These are phyloP conservation scores for Popillia japonica DNA, from an alignment of 1,140 invertebrate species.

Conservation along the genomic window DNA sequence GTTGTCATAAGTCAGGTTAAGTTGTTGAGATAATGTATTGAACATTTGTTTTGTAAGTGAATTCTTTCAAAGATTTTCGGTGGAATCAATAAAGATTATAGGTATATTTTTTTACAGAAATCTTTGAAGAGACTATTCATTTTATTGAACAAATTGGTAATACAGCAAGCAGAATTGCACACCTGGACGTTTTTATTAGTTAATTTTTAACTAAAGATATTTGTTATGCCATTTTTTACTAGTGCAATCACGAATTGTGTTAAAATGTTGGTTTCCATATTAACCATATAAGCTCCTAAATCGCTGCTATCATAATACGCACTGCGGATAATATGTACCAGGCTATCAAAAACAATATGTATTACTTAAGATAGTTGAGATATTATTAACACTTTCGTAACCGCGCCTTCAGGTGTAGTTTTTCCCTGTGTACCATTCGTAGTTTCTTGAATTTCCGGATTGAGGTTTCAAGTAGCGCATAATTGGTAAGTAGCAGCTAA, in stretches of 20 bases:
- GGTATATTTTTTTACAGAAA: background rate
- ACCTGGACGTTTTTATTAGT: background rate
- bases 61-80: background rate
- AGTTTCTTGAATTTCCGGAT: no score
- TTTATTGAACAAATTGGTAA: background rate
- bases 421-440: no score
- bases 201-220: background rate
- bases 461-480: no score
- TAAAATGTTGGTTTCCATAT: background rate
- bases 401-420: no score
- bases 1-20: no score
- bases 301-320: background rate
- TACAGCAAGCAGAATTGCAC: background rate
- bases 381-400: no score
- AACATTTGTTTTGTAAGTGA: no score
- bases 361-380: background rate
- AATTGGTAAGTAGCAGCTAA: no score
- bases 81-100: background rate
- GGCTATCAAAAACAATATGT: background rate
- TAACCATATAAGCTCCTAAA: background rate
- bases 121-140: background rate
- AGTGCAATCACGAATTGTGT: background rate
- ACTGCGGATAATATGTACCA: background rate
- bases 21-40: no score
- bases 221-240: background rate